Evolutionary conservation across 2,797 vertebrate species (phyloP), one percentile per base, ranked within the genome.

Genomic region (Ptychadena robeensis): DNA sequence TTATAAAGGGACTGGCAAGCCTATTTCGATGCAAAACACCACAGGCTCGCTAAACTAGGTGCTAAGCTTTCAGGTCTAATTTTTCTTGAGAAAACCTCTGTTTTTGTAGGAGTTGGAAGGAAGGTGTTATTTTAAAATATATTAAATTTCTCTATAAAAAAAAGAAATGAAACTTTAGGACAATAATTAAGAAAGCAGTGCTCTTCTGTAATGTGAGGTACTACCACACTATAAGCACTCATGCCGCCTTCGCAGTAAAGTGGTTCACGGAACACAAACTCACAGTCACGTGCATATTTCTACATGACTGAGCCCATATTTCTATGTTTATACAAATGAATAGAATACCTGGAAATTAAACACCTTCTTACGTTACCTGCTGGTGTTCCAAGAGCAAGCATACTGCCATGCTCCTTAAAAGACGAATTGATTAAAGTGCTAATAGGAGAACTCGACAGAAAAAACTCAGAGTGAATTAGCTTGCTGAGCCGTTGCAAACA

Each of bases 391-490:
- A 79, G 74, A 88, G 67, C 69, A 87, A 87, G 82, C 75, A 59
- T 84, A 57, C 88, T 87, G 83, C 79, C 82, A 69, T 81, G 78
- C 79, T 88, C 85, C 88, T 89, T 75, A 89, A 90, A 90, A 63
- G 83, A 88, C 84, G 87, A 86, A 86, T 87, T 90, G 87, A 91
- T 85, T 91, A 89, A 91, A 92, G 70, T 83, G 83, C 82, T 90
- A 91, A 87, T 81, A 89, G 86, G 86, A 82, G 71, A 90, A 86
- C 40, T 85, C 87, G 87, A 88, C n/a, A 82, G 89, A 89, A 79
- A 88, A 90, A 92, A 90, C 88, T 0, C 88, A 89, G 81, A 91
- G 90, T 87, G 85, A 93, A 93, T 94, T 92, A 93, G 88, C 87
- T 90, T 87, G 86, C 91, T 10, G 69, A 88, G 91, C 92, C 85